Conservation (phyloP, 2,797 vertebrate species). For the Buphagus erythrorhynchus region DNA sequence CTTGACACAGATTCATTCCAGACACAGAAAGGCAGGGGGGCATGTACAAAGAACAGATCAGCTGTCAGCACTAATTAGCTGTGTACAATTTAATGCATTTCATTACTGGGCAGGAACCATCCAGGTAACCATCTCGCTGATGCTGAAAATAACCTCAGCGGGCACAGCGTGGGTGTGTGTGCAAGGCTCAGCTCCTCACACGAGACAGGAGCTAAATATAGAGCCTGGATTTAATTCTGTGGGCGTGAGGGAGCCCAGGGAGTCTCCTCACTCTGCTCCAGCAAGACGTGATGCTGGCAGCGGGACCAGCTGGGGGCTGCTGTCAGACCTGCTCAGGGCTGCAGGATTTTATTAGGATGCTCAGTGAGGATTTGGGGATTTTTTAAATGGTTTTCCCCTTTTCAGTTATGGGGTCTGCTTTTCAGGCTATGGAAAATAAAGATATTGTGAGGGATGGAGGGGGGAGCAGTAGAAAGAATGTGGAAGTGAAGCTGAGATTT, state of each 20-base stretch:
- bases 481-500: neutral
- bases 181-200: neutral
- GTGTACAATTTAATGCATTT: neutral
- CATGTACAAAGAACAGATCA: neutral
- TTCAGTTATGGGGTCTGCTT: neutral
- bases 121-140: slow-evolving; percentile 7
- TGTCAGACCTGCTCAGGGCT: neutral
- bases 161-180: neutral
- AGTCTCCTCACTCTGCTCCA: neutral
- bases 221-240: neutral
- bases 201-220: slow-evolving; percentile 8
- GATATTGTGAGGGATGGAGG: neutral
- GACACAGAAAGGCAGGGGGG: neutral
- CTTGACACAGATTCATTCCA: slow-evolving; percentile 2
- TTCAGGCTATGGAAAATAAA: neutral
- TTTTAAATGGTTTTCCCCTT: neutral
- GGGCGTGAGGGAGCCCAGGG: neutral
- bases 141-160: slow-evolving; percentile 45
- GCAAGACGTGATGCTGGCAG: neutral
- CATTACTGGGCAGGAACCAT: neutral
- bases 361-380: neutral
- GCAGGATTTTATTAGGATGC: neutral
- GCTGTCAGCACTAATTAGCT: slow-evolving; percentile 29
- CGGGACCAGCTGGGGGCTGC: neutral
- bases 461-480: neutral